Base-by-base conservation (phyloP, 2,797 vertebrate genomes). In the Spea hammondii region DNA sequence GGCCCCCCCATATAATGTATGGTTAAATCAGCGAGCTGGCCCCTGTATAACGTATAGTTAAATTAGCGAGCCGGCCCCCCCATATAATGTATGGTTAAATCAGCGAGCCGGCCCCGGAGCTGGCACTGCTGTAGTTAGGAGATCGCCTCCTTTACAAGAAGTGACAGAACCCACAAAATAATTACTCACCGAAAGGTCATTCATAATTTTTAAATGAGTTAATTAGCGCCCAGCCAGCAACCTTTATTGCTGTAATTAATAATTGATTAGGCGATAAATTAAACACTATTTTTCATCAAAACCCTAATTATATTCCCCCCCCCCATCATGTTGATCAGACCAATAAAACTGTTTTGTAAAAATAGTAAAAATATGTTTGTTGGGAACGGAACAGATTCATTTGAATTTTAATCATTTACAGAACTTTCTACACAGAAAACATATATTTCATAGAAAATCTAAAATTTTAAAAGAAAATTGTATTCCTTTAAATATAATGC, bases 231-330 rank as follows among this genome's bases (percentile, higher is more conserved):
- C 95, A 93, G 85, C 92, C 91, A 91, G 93, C 93, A 91, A 91
- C 91, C 90, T 94, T 95, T 94, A 96, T 99, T 97, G 96, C 87
- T 91, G 93, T 92, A 92, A 93, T 96, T 93, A 94, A 96, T 97
- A 98, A 99, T 98, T 96, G 95, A 98, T 97, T 96, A 94, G 93
- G 94, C 94, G 97, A 94, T 91, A 96, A 96, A 97, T 97, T 96
- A 96, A 98, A 96, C 94, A 94, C 94, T 96, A 95, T 95, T 99
- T 95, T 95, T 97, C 95, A 97, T 97, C 95, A 97, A 94, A 93
- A 93, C 94, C 96, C 96, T 96, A 98, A 99, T 97, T 97, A 97
- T 91, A 94, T 85, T 91, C 88, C 87, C 32, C 84, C 86, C 87
- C 85, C 84, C 86, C 87, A 84, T 70, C 72, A 54, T 76, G 84